A percentile compares a stretch with the other conserved stretches of the same genome.
These are phyloP conservation scores for Lindbergichthys nudifrons DNA, from an alignment of 2,797 vertebrate genomes.

Conservation along the genomic window DNA sequence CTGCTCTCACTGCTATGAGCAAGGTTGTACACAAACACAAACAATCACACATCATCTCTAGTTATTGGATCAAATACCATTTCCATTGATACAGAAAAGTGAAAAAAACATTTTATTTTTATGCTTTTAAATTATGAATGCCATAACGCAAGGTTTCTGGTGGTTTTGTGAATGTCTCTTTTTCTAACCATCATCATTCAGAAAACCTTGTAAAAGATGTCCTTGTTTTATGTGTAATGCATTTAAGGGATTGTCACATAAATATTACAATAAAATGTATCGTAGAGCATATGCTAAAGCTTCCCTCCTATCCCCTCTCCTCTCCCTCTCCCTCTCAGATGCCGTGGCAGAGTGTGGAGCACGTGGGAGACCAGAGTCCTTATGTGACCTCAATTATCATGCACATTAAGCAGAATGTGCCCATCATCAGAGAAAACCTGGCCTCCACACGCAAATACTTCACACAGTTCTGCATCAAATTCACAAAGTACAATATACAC, in stretches of 20 bases:
- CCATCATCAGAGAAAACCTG: slow-evolving; percentile 96
- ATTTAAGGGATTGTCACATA: slow-evolving; percentile 5
- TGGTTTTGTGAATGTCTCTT: slow-evolving; percentile 4
- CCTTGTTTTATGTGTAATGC: slow-evolving; percentile 16
- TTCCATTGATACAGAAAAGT: not conserved
- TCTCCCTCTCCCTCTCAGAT: slow-evolving; percentile 83
- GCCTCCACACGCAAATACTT: slow-evolving; percentile 98
- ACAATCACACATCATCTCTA: not conserved
- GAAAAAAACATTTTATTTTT: slow-evolving; percentile 3
- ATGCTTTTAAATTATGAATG: not conserved
- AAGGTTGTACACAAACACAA: slow-evolving; percentile 85
- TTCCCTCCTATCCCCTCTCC: not conserved
- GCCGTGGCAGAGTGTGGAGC: slow-evolving; percentile 99
- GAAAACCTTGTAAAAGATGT: not conserved
- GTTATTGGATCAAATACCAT: not conserved
- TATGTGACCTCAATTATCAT: slow-evolving; percentile 98
- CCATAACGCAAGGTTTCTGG: not conserved
- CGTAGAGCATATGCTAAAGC: no score
- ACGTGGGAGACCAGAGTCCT: slow-evolving; percentile 98
- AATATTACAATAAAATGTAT: not conserved
- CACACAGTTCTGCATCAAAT: slow-evolving; percentile 99
- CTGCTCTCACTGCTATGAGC: slow-evolving; percentile 98
- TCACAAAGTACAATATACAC: slow-evolving; percentile 89
- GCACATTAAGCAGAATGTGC: slow-evolving; percentile 98
- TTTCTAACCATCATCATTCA: not conserved